phyloP scores from a whole-genome alignment of 2,797 vertebrate genomes.

The Sebastes itinus region DNA sequence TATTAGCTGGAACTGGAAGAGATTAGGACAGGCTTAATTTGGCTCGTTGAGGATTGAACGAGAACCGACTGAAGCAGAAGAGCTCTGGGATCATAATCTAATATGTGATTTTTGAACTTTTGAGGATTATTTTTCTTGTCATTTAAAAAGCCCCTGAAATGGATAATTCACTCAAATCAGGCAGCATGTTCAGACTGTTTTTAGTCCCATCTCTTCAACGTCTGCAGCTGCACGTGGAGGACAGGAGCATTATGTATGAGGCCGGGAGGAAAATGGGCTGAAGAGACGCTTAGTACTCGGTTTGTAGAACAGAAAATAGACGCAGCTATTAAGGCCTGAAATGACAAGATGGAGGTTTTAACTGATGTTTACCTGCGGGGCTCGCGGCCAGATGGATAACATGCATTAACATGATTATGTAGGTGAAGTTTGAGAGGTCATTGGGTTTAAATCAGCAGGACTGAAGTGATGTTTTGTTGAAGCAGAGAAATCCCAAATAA shows the following conservation, averaged over 20 bases:
- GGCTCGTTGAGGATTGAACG: neutral
- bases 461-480: neutral
- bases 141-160: neutral
- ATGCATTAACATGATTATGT: neutral
- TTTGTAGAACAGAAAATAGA: neutral
- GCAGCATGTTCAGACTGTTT: neutral
- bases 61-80: neutral
- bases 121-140: neutral
- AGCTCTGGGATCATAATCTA: neutral
- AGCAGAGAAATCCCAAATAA: neutral
- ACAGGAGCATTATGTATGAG: neutral
- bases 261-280: neutral
- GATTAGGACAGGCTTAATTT: neutral
- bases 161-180: neutral
- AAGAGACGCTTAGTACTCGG: neutral
- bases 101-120: neutral
- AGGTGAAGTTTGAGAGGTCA: neutral
- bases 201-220: neutral
- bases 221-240: neutral
- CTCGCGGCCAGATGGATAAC: constrained; percentile 1
- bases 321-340: neutral
- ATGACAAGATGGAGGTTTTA: too few relatives aligned
- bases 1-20: neutral
- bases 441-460: neutral
- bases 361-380: constrained; percentile 15